phyloP scores from a whole-genome alignment of 2,888 invertebrate species.

The Criorhina ranunculi region DNA sequence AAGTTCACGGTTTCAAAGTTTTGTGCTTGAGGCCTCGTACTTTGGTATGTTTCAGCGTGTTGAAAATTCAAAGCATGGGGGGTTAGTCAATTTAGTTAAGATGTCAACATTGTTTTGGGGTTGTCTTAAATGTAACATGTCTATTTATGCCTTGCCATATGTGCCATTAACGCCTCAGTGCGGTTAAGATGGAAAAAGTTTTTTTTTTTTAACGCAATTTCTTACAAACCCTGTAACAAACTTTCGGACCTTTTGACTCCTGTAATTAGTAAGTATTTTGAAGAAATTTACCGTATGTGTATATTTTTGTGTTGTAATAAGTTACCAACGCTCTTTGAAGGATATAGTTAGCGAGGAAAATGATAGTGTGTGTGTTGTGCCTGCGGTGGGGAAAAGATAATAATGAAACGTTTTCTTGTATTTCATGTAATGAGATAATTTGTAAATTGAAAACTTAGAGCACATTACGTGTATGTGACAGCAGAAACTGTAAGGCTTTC shows the following conservation, averaged over 20 bases:
- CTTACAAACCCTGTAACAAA: constrained; percentile 23
- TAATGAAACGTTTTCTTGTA: neutral
- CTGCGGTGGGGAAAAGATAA: neutral
- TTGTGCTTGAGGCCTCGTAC: neutral
- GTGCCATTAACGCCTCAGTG: constrained; percentile 19
- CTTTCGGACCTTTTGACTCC: constrained; percentile 33
- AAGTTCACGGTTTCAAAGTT: constrained; percentile 19
- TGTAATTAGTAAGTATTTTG: constrained; percentile 31
- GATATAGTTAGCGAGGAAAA: too few species aligned
- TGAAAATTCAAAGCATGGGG: neutral
- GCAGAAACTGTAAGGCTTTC: neutral
- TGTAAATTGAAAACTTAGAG: neutral
- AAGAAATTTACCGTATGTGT: constrained; percentile 1
- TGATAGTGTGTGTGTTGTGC: neutral
- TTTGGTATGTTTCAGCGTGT: neutral
- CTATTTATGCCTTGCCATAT: neutral
- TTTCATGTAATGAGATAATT: constrained; percentile 9
- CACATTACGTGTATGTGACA: neutral
- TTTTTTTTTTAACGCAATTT: constrained; percentile 26
- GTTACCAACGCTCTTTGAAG: constrained; percentile 5
- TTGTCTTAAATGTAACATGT: constrained; percentile 1
- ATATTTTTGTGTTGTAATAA: neutral
- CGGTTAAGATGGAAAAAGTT: constrained; percentile 38
- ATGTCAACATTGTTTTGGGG: constrained; percentile 6
- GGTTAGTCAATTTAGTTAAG: constrained; percentile 10